Evolutionary conservation across 2,113 vertebrate genomes (phyloP).

Genomic region (Cisticola juncidis): DNA sequence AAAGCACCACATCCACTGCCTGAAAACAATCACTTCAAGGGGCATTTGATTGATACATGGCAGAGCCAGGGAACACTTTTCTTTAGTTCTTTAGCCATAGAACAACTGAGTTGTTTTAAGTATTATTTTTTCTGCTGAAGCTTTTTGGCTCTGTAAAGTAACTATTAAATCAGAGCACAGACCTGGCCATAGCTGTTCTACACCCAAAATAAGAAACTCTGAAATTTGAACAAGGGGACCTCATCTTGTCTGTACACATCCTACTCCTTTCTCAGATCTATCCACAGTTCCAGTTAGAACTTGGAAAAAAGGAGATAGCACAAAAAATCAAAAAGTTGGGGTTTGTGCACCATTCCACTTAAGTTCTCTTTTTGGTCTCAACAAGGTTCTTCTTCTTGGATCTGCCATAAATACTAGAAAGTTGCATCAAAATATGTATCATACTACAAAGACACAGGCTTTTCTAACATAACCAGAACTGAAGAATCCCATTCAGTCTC

Average conservation of each 20-base stretch:
- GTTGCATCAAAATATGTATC: background rate
- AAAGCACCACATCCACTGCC: background rate
- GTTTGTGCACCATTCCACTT: background rate
- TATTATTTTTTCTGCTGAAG: background rate
- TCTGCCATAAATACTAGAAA: background rate
- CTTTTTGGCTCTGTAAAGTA: background rate
- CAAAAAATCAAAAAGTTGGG: background rate
- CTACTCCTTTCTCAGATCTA: background rate
- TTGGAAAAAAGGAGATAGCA: background rate
- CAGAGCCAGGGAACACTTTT: background rate
- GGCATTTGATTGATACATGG: background rate
- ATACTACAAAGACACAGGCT: background rate
- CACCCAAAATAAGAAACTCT: background rate
- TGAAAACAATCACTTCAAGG: background rate
- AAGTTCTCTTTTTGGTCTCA: background rate
- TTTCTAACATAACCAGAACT: background rate
- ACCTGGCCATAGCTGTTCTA: background rate
- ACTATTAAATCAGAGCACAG: background rate
- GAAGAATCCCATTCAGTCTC: background rate
- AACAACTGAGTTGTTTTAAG: background rate
- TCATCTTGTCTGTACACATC: background rate
- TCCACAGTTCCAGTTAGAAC: background rate
- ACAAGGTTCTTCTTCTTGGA: background rate
- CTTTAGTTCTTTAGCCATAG: background rate
- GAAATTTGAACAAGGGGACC: background rate